Evolutionary conservation across 1,140 invertebrate genomes (phyloP).

Genomic region (Meloidogyne exigua): DNA sequence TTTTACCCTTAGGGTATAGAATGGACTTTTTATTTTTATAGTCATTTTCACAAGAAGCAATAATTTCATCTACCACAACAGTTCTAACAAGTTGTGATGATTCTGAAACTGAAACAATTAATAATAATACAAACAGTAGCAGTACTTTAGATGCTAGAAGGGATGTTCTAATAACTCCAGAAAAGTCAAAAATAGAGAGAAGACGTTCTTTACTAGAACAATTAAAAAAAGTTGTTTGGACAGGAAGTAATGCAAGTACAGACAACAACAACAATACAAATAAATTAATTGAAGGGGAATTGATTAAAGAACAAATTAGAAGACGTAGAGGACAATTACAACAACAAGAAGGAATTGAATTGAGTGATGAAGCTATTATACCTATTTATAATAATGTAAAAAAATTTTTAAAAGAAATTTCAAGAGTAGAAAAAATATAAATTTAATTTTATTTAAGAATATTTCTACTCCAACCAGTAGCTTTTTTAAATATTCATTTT

Average conservation of each 20-base stretch:
- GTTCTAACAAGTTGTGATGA: background rate
- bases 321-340: background rate
- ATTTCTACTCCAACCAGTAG: background rate
- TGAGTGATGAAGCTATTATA: background rate
- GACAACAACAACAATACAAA: background rate
- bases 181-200: background rate
- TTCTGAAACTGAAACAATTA: background rate
- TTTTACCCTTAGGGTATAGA: background rate
- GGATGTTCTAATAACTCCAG: background rate
- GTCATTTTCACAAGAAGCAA: background rate
- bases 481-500: background rate
- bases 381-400: constrained; percentile 1
- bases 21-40: background rate
- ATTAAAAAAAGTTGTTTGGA: constrained; percentile 6
- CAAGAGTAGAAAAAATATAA: too few relatives aligned
- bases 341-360: background rate
- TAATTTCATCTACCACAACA: background rate
- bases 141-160: background rate
- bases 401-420: background rate
- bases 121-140: background rate
- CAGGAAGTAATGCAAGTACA: constrained; percentile 1
- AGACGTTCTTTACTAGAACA: background rate
- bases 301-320: background rate
- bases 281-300: background rate
- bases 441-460: too few relatives aligned